Percentiles rank a stretch among this genome's conserved stretches.
Conservation (phyloP, 2,797 vertebrate species). For the Cygnus olor region DNA sequence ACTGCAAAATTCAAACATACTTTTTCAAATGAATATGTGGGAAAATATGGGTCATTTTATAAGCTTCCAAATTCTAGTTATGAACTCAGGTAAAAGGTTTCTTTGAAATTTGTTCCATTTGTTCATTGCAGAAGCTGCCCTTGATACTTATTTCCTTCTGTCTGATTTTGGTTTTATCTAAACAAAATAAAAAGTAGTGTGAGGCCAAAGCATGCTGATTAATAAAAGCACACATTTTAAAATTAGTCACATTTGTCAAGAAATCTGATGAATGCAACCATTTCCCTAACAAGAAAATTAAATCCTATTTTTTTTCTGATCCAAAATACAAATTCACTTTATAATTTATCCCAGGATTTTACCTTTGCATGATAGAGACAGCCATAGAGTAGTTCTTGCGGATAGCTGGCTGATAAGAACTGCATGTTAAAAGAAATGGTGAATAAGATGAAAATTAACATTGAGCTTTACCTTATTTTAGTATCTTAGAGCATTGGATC, state of each 20-base stretch:
- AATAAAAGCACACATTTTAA: neutral
- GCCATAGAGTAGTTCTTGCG: neutral
- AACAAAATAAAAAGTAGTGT: neutral
- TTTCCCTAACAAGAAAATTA: neutral
- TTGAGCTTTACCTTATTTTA: neutral
- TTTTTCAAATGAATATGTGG: neutral
- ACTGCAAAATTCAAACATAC: neutral
- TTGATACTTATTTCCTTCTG: neutral
- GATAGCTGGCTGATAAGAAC: neutral
- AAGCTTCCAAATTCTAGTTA: neutral
- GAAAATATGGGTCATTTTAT: neutral
- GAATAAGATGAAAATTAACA: neutral
- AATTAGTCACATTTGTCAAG: constrained; percentile 19
- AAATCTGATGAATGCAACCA: neutral
- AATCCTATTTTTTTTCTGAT: neutral
- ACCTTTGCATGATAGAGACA: neutral
- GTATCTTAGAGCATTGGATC: neutral
- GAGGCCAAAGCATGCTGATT: neutral
- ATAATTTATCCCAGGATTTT: neutral
- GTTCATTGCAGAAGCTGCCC: neutral
- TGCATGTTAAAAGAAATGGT: neutral
- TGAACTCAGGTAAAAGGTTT: neutral
- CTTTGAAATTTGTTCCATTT: neutral
- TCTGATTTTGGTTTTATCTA: neutral
- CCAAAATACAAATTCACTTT: neutral